phyloP scores from a whole-genome alignment of 2,113 vertebrate species.

The Heliornis fulica region DNA sequence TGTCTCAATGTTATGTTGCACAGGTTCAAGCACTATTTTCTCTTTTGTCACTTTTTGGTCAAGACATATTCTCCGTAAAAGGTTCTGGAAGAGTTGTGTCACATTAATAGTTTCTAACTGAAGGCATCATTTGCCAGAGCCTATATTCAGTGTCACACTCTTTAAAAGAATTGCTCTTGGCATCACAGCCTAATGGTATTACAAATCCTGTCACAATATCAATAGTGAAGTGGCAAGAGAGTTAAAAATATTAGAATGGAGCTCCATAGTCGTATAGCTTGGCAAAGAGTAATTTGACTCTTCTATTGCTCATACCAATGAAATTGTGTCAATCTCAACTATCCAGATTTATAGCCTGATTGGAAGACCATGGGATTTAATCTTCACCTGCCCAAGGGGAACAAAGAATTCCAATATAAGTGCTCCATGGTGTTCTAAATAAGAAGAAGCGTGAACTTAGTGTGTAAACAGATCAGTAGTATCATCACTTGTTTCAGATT shows the following conservation, averaged over 20 bases:
- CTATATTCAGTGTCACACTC: constrained; percentile 51
- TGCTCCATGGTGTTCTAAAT: not conserved
- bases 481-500: not conserved
- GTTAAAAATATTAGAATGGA: constrained; percentile 12
- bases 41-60: constrained; percentile 27
- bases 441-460: not conserved
- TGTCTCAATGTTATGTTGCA: not conserved
- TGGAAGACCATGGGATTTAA: not conserved
- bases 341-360: not conserved
- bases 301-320: not conserved
- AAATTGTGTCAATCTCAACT: not conserved
- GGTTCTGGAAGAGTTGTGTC: constrained; percentile 30
- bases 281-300: constrained; percentile 3
- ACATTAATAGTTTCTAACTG: constrained; percentile 36
- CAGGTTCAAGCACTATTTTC: constrained; percentile 5
- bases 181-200: constrained; percentile 23
- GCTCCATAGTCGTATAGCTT: not conserved
- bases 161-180: constrained; percentile 38
- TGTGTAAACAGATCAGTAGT: not conserved
- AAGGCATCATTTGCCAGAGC: constrained; percentile 37
- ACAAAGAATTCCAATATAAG: not conserved
- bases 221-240: constrained; percentile 16
- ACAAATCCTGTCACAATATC: constrained; percentile 47
- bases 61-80: constrained; percentile 27
- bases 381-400: constrained; percentile 11